Base-by-base conservation (phyloP, 2,797 vertebrate genomes). In the Chelmon rostratus region DNA sequence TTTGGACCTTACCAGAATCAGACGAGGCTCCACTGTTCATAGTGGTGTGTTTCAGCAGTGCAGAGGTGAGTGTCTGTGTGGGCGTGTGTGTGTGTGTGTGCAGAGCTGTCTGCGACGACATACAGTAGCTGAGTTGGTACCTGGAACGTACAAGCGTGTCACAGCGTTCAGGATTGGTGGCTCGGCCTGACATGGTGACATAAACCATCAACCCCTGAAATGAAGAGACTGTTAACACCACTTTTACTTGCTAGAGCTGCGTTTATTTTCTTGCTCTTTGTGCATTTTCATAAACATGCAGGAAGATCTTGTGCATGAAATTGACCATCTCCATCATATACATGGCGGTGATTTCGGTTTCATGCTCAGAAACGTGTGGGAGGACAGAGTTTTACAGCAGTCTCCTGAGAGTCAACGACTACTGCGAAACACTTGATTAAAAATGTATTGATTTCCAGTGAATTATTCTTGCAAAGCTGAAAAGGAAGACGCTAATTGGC, bases 21-120 rank as follows among this genome's bases (percentile, higher is more conserved):
- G 69, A 79, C 46, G 67, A 74, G 61, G 77, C 84, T 90, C 68
- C 79, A 84, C 74, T 75, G 64, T 71, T 82, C 78, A 59, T 78
- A 89, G 87, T 78, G 85, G 82, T 78, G 86, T 84, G 82, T 86
- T 82, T 86, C 82, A 69, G 78, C 89, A 89, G 79, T 79, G 71
- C 83, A 83, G 89, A 95, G 95, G 95, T 96, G 92, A 95, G 94
- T 95, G 80, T 79, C 53, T 86, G 71, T 69, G 88, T 77, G 67
- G 57, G 64, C 15, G 7, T 70, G 70, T 75, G 68, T 49, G 61
- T 58, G 40, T 31, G 61, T 2, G 59, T 73, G 52, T 59, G 50
- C 12, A 57, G 69, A 33, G 68, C 49, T 81, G 42, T 79, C 37
- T 81, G 73, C 37, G 23, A 61, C 61, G 47, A 35, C 57, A 54